Evolutionary conservation across 1,140 invertebrate species (phyloP).

Genomic region (Drosophila ercepeae): DNA sequence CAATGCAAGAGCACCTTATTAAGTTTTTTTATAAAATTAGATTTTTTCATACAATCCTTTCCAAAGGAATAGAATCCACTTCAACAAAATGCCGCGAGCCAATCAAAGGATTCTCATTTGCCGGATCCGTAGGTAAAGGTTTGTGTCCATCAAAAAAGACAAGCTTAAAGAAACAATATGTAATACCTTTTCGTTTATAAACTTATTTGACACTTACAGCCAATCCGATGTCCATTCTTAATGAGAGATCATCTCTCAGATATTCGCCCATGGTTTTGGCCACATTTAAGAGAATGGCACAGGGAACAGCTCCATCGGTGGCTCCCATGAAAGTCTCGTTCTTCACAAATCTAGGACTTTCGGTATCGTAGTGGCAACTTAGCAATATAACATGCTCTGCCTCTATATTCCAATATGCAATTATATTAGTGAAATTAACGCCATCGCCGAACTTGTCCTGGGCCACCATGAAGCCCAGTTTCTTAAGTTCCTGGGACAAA

Average conservation of each 20-base stretch:
- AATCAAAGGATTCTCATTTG: neutral
- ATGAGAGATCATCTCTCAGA: neutral
- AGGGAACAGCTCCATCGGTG: slow-evolving; percentile 42
- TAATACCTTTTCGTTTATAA: neutral
- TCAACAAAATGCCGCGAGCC: slow-evolving; percentile 31
- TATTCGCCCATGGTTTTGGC: slow-evolving; percentile 19
- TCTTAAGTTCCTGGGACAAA: slow-evolving; percentile 66
- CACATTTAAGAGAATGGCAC: slow-evolving; percentile 47
- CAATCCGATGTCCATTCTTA: slow-evolving; percentile 25
- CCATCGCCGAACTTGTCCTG: slow-evolving; percentile 2
- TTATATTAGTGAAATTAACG: slow-evolving; percentile 17
- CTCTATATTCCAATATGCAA: slow-evolving; percentile 26
- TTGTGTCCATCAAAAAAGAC: slow-evolving; percentile 54
- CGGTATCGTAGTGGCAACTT: slow-evolving; percentile 48
- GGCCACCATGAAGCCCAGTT: slow-evolving; percentile 20
- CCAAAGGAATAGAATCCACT: neutral
- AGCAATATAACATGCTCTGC: slow-evolving; percentile 21
- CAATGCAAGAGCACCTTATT: neutral
- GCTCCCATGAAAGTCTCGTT: slow-evolving; percentile 8
- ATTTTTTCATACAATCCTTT: slow-evolving; percentile 17
- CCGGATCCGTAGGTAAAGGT: neutral
- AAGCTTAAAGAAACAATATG: slow-evolving; percentile 10
- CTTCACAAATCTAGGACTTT: neutral
- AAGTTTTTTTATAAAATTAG: neutral
- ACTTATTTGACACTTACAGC: slow-evolving; percentile 22